phyloP scores from a whole-genome alignment of 1,140 invertebrate species.

The Brachionus calyciflorus region DNA sequence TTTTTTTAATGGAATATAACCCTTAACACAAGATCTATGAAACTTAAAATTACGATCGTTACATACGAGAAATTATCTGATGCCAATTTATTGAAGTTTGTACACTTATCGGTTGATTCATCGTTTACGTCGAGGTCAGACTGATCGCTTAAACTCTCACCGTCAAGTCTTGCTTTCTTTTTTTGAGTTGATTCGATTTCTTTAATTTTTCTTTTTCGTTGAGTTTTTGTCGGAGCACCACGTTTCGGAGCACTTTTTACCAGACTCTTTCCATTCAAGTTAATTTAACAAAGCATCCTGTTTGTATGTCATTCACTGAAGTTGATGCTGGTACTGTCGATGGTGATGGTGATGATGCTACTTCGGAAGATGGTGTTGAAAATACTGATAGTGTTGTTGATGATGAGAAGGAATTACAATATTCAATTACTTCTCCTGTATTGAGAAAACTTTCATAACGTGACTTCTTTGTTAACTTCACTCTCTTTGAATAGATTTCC shows the following conservation, averaged over 20 bases:
- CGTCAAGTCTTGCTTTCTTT: neutral
- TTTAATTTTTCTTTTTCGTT: conserved; percentile 26
- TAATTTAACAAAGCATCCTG: too few species aligned
- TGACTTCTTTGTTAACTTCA: too few species aligned
- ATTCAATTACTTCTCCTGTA: too few species aligned
- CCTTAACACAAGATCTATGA: neutral
- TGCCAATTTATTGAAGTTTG: neutral
- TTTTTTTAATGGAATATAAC: neutral
- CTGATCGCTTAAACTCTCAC: neutral
- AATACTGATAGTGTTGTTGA: too few species aligned
- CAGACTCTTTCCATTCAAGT: neutral
- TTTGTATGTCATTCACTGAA: too few species aligned
- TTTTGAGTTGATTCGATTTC: neutral
- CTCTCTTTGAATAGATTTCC: too few species aligned
- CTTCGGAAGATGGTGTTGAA: too few species aligned
- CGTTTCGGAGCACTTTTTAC: conserved; percentile 24
- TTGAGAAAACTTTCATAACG: too few species aligned
- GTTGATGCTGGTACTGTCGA: too few species aligned
- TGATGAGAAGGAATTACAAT: too few species aligned
- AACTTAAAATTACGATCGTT: neutral
- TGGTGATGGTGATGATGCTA: too few species aligned
- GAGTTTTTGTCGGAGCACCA: conserved; percentile 9
- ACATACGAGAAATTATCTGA: neutral
- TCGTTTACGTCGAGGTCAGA: too few species aligned
- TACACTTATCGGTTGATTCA: neutral